Percentiles rank a stretch among this genome's conserved stretches.
phyloP scores from a whole-genome alignment of 2,113 vertebrate genomes.

The Rattus rattus region DNA sequence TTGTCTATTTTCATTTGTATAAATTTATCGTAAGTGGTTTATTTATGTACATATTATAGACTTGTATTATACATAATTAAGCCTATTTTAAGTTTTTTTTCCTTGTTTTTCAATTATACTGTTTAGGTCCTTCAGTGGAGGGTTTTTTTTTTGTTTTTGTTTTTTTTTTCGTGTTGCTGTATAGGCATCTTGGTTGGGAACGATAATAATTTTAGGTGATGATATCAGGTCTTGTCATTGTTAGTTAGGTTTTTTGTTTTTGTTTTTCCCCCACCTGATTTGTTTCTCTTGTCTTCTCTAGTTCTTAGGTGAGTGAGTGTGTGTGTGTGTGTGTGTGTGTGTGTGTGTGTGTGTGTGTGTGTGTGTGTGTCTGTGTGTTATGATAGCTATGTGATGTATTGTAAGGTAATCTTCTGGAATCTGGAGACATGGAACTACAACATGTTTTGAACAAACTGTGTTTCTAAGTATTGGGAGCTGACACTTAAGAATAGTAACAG shows the following conservation, averaged over 20 bases:
- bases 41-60: not conserved
- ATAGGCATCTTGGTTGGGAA: not conserved
- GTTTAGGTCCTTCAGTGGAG: not conserved
- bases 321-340: not conserved
- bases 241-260: not conserved
- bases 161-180: not conserved
- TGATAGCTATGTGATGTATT: not conserved
- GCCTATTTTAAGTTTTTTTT: not conserved
- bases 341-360: not conserved
- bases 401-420: not conserved
- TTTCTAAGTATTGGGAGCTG: not conserved
- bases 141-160: no score
- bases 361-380: not conserved
- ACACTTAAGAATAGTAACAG: not conserved
- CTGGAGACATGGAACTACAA: not conserved
- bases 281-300: not conserved
- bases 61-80: not conserved
- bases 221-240: not conserved
- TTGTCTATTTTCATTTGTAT: not conserved
- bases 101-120: not conserved
- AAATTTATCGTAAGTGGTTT: not conserved
- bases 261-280: rapidly evolving
- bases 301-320: not conserved
- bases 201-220: not conserved
- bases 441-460: not conserved